Base-by-base conservation (phyloP, 2,888 invertebrate genomes). In the Blastobasis adustella region DNA sequence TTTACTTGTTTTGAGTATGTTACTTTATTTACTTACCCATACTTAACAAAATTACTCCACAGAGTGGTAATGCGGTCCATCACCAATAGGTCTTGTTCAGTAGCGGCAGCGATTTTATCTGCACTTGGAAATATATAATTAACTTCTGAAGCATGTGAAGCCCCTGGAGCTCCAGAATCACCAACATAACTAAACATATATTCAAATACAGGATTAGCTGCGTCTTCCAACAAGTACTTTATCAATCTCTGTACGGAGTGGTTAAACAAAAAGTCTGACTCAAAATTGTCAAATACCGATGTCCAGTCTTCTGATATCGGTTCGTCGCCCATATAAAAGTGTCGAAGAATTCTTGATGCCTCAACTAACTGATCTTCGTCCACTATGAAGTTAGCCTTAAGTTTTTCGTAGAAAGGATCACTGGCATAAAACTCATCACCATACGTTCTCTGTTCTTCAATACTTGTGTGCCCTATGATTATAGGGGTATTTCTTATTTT, bases 271-370 rank as follows among this genome's bases (percentile, higher is more conserved):
- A 83, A 79, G 61, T 87, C 87, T 4, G 87, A 79, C 58, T 81
- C 76, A 51, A 84, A 86, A 37, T 72, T 65, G 58, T 72, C 66
- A 41, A 85, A 60, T 51, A 75, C 65, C 1, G 64, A 59, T 9
- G 60, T 57, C 4, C 80, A 61, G 10, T 71, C 61, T 53, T 56
- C 54, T 10, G 80, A 73, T 44, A 82, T 55, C 7, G 69, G 50
- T 45, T 71, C 69, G 51, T 86, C 86, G n/a, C 88, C 88, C 5
- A 86, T 76, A 44, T 87, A 86, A 58, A 79, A 86, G 49, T 76
- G 76, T 52, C 67, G 73, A 0, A 83, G 65, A 46, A 68, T 66
- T 37, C 64, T 67, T 2, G 79, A 71, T 38, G 73, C 75, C 45
- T 63, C 58, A 23, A 56, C 55, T 50, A 78, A 59, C 45, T 72